phyloP scores from a whole-genome alignment of 2,888 invertebrate genomes.

The Chalcosyrphus nemorum region DNA sequence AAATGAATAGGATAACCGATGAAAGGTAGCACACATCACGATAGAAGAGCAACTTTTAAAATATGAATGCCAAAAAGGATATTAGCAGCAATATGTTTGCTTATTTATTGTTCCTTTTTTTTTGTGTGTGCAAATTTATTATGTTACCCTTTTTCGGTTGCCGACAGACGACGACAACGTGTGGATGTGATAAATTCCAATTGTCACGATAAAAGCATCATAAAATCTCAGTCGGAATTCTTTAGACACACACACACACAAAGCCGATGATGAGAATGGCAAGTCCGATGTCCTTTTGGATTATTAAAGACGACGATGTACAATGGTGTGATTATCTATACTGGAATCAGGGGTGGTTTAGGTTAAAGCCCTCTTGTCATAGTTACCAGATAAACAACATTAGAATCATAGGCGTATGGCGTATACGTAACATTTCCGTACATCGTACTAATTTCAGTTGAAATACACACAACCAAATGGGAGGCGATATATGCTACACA shows the following conservation, averaged over 20 bases:
- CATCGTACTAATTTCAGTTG: constrained; percentile 41
- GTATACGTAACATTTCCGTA: constrained; percentile 48
- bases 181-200: constrained; percentile 52
- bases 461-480: constrained; percentile 40
- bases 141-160: constrained; percentile 27
- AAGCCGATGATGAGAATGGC: not conserved
- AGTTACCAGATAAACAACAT: constrained; percentile 61
- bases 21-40: constrained; percentile 34
- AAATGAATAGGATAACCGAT: constrained; percentile 4
- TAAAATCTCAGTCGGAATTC: constrained; percentile 30
- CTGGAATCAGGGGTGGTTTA: not conserved
- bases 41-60: constrained; percentile 16
- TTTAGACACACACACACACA: not conserved
- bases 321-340: not conserved
- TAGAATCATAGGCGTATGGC: constrained; percentile 16
- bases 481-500: constrained; percentile 40
- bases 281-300: constrained; percentile 7
- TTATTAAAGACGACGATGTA: not conserved
- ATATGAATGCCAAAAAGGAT: constrained; percentile 53
- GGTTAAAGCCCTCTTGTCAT: constrained; percentile 42
- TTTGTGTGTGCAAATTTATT: constrained; percentile 32
- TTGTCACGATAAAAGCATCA: constrained; percentile 43
- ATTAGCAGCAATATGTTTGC: constrained; percentile 64
- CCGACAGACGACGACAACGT: not conserved
- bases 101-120: constrained; percentile 47